Base-by-base conservation (phyloP, 2,888 invertebrate species). In the Thalpophila matura region DNA sequence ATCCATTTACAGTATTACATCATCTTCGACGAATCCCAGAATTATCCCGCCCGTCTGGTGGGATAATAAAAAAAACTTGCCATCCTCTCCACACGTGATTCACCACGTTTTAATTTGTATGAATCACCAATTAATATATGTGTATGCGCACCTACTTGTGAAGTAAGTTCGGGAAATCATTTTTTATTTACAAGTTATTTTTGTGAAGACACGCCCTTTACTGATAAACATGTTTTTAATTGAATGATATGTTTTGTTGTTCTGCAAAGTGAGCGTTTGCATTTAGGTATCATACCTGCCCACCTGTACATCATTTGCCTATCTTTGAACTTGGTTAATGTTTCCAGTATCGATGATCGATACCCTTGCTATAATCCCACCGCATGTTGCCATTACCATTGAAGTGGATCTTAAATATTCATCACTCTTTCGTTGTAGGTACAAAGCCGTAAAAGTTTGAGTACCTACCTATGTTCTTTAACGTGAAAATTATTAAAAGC, bases 81-180 rank as follows among this genome's bases (percentile, higher is more conserved):
- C 71, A 67, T 74, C 73, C 69, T 73, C 73, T 80, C 69, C 60
- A 77, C 77, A 81, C 79, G 77, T 89, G 89, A 89, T 78, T 89
- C 88, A 89, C 62, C 77, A 69, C 62, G 76, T 71, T 78, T 79
- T 74, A 75, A 77, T 80, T 78, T 73, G 73, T 76, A 72, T 89
- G 87, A 89, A 80, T 88, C 88, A 88, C 67, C 73, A 84, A 81
- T 82, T 86, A 83, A 82, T 79, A 78, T 54, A 67, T 67, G 62
- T 56, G 55, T 53, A 27, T 45, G 70, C 63, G 50, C 45, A 62
- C 51, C 49, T 66, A 73, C 61, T 62, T 67, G 64, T 60, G 49
- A 56, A 37, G 62, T 59, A 64, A 22, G 29, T 74, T 64, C 45
- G 56, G 71, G 71, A 73, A 75, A 57, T 74, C 35, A 27, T 51